Evolutionary conservation across 2,797 vertebrate species (phyloP), one percentile per base, ranked within the genome.

Genomic region (Triplophysa bombifrons): DNA sequence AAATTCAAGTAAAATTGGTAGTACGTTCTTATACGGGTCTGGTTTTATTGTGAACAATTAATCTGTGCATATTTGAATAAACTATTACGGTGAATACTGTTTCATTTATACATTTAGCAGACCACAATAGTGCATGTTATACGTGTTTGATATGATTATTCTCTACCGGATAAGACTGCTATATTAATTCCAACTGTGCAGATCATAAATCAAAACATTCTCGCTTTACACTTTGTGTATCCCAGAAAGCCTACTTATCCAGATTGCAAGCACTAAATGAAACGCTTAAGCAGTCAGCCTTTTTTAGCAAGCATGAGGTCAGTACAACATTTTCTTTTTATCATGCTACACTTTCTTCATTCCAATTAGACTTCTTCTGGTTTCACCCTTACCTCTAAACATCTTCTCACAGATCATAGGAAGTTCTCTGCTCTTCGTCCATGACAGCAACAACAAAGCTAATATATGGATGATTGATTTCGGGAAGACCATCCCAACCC

Each of bases 401-500:
- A 14, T 19, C 27, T 34, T 75, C 22, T 65, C 19, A 41, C 88
- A 97, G 96, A 90, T 97, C 82, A 95, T 97, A 60, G 96, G 96
- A 78, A 96, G 96, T 87, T 97, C 96, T 17, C 94, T 97, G 16
- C 95, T 97, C 68, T 97, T 97, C n/a, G 93, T 96, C 76, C 95
- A 97, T 0, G 95, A 96, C 89, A 87, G 88, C 72, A 92, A 85
- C 0, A 90, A 88, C 85, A 94, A 92, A 85, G 94, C 95, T 86
- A 96, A 88, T 1, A 92, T 96, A 74, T 97, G 96, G 96, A 97
- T 97, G 96, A 97, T 97, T n/a, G 96, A 97, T 90, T 97, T 97
- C 53, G 95, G 95, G 66, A 97, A 97, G 89, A 97, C 96, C 0
- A 90, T 91, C 0, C 91, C 93, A 0, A 76, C 91, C 22, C 92